Evolutionary conservation across 2,888 invertebrate species (phyloP).

Genomic region (Aspidiotus rigidus): DNA sequence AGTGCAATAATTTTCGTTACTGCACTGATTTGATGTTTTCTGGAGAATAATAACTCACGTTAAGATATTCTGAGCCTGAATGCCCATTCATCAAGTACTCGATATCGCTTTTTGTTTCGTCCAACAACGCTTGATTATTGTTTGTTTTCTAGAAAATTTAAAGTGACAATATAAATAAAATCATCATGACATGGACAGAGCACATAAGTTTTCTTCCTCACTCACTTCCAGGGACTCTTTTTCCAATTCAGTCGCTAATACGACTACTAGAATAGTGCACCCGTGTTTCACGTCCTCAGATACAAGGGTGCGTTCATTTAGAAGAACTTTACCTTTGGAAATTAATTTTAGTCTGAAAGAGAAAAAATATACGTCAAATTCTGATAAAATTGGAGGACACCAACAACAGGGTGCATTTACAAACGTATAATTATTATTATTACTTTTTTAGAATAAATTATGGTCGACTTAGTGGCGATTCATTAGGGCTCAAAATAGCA

Average conservation of each 20-base stretch:
- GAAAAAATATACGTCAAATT: slow-evolving; percentile 13
- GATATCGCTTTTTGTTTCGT: slow-evolving; percentile 38
- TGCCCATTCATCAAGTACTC: slow-evolving; percentile 13
- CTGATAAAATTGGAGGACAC: not conserved
- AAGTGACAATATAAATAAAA: not conserved
- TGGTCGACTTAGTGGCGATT: not conserved
- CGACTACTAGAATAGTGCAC: slow-evolving; percentile 56
- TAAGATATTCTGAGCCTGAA: no score
- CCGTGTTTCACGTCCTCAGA: slow-evolving; percentile 60
- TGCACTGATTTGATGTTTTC: no score
- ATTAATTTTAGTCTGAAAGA: slow-evolving; percentile 57
- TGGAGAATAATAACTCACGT: no score
- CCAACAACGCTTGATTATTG: slow-evolving; percentile 40
- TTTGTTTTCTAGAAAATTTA: not conserved
- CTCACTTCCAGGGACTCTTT: not conserved
- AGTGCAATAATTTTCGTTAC: no score
- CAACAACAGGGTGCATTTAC: no score
- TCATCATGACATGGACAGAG: not conserved
- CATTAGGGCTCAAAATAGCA: no score
- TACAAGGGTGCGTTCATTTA: slow-evolving; percentile 46
- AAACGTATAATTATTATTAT: not conserved
- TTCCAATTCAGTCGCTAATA: slow-evolving; percentile 39
- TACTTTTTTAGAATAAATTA: not conserved
- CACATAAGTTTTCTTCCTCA: not conserved
- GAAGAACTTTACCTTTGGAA: slow-evolving; percentile 56